Base-by-base conservation (phyloP, 2,797 vertebrate species). In the Diplodus puntazzo region DNA sequence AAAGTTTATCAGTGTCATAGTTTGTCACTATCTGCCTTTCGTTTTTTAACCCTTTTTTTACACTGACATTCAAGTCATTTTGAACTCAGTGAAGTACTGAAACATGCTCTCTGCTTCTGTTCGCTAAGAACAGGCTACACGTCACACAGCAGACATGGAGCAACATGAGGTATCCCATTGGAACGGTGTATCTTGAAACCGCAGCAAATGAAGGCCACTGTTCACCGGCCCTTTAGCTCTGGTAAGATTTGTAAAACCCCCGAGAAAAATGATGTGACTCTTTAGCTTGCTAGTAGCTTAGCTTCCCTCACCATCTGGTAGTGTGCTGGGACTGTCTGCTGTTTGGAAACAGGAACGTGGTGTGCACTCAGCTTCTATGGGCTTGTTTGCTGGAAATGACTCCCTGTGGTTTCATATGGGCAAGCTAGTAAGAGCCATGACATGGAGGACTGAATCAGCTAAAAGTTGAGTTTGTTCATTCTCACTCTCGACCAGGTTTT, bases 301-400 rank as follows among this genome's bases (percentile, higher is more conserved):
- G 12, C 39, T 7, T 59, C 42, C 23, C 27, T 30, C 14, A 2
- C 46, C 46, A 63, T 12, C 49, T 52, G 25, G 27, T 23, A 0
- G 5, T 74, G 57, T 21, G 21, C 12, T 12, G 46, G 25, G 45
- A 12, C 25, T 34, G 11, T 61, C 16, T 18, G 34, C 45, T 63
- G 63, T 57, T 66, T 69, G 45, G 53, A 46, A 46, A 59, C 20
- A 7, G 39, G 65, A 18, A 39, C 50, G 45, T 23, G 18, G 23
- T 18, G 45, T 8, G 14, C 34, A 59, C 23, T 53, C 17, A 2
- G 59, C 21, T 49, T 30, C 34, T 25, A 42, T 54, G 43, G 23
- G 9, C 5, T 25, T 39, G 34, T 48, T 46, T 34, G 52, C 58
- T 49, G 8, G 10, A 23, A 67, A 67, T 0, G 10, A 30, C 45